Evolutionary conservation across 2,888 invertebrate genomes (phyloP).

Genomic region (Ommatoiulus sabulosus): DNA sequence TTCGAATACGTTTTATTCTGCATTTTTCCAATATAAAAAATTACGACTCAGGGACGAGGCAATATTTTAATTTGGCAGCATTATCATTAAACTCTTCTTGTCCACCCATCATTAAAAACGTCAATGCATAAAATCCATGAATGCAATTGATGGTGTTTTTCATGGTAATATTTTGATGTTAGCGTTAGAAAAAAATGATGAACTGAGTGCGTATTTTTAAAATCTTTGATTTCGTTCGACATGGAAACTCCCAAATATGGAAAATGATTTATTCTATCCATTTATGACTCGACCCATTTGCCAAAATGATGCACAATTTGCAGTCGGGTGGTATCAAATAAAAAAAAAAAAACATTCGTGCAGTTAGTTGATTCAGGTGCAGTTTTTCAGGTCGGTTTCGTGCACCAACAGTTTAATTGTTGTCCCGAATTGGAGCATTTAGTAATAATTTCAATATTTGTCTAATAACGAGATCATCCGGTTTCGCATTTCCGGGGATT

Average conservation of each 20-base stretch:
- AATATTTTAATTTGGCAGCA: too few relatives aligned
- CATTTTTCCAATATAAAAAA: too few relatives aligned
- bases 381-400: constrained; percentile 35
- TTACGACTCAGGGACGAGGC: too few relatives aligned
- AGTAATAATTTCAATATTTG: constrained; percentile 21
- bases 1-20: too few relatives aligned
- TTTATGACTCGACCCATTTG: background rate
- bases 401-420: constrained; percentile 9
- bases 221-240: background rate
- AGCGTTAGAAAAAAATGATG: too few relatives aligned
- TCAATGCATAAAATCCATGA: too few relatives aligned
- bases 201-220: too few relatives aligned
- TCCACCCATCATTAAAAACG: too few relatives aligned
- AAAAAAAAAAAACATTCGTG: too few relatives aligned
- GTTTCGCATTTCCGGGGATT: background rate
- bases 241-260: background rate
- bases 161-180: too few relatives aligned
- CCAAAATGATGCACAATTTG: background rate
- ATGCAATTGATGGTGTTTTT: too few relatives aligned
- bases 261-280: background rate
- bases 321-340: background rate
- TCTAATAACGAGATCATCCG: constrained; percentile 7
- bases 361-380: background rate
- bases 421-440: constrained; percentile 49
- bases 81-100: too few relatives aligned